A percentile compares a stretch with the other conserved stretches of the same genome.
Evolutionary conservation across 2,888 invertebrate genomes (phyloP).

Genomic region (Drosophila kambysellisi): DNA sequence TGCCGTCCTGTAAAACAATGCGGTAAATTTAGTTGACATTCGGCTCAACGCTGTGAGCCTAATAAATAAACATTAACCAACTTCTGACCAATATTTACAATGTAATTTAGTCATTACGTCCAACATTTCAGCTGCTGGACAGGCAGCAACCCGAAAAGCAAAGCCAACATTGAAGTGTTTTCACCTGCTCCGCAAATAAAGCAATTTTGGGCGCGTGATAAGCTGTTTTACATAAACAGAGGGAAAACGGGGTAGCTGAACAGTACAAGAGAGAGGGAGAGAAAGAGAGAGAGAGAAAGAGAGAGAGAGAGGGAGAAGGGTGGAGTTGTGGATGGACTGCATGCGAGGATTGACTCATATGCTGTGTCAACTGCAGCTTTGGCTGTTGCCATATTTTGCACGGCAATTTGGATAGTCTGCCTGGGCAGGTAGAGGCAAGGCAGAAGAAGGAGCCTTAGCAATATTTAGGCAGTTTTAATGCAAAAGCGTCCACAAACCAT

Average conservation of each 20-base stretch:
- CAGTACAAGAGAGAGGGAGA: not conserved
- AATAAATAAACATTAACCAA: conserved; percentile 58
- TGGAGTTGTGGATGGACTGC: not conserved
- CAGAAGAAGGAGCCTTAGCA: conserved; percentile 52
- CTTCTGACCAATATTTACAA: conserved; percentile 61
- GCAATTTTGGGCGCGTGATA: conserved; percentile 65
- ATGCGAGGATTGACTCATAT: conserved; percentile 65
- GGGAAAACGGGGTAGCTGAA: conserved; percentile 2
- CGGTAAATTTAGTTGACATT: conserved; percentile 2
- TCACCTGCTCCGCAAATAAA: conserved; percentile 59
- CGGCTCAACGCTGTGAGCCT: conserved; percentile 21
- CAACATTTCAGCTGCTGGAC: conserved; percentile 25
- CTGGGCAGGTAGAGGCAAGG: conserved; percentile 28
- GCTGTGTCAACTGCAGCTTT: conserved; percentile 60
- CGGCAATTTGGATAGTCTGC: conserved; percentile 61
- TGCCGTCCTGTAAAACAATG: not conserved
- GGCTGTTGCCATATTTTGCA: conserved; percentile 54
- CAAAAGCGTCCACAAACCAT: conserved; percentile 77
- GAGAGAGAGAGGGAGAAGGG: not conserved
- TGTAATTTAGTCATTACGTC: conserved; percentile 65
- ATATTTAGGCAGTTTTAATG: conserved; percentile 77
- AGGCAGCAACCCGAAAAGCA: conserved; percentile 24
- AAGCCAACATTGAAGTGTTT: conserved; percentile 46
- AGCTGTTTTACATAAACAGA: conserved; percentile 69
- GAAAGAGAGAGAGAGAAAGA: not conserved